phyloP scores from a whole-genome alignment of 2,797 vertebrate genomes.

The Bovichtus diacanthus region DNA sequence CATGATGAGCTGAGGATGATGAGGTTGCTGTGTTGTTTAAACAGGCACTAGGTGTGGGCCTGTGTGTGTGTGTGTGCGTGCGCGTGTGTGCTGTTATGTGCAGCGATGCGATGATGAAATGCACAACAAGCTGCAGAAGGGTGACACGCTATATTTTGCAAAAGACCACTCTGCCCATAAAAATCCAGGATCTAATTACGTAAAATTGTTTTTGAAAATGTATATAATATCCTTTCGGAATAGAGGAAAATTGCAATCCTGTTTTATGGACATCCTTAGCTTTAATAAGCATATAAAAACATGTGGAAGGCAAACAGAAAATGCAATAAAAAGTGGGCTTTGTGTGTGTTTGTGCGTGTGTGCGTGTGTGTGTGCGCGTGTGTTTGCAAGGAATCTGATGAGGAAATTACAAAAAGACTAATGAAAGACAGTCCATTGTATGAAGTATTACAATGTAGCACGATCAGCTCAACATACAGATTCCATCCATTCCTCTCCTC shows the following conservation, averaged over 20 bases:
- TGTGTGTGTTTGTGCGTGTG: constrained; percentile 8
- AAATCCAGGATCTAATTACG: not conserved
- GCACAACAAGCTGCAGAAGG: constrained; percentile 29
- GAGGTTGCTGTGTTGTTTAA: constrained; percentile 57
- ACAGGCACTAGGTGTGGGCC: constrained; percentile 26
- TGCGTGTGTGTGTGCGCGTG: not conserved
- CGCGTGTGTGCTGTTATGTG: constrained; percentile 20
- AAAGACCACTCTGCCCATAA: not conserved
- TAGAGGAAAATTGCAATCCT: not conserved
- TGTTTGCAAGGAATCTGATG: not conserved
- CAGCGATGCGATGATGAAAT: constrained; percentile 33
- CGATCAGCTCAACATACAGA: constrained; percentile 21
- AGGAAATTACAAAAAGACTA: not conserved
- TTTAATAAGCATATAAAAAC: not conserved
- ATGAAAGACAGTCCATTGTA: constrained; percentile 12
- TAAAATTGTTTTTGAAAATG: no score
- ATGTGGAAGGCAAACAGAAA: not conserved
- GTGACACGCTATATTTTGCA: not conserved
- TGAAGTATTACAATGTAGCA: constrained; percentile 4
- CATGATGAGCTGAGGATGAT: constrained; percentile 26
- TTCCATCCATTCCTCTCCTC: constrained; percentile 31
- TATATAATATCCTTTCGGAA: not conserved
- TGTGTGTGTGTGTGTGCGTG: constrained; percentile 6
- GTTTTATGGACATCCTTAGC: not conserved
- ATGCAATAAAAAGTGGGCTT: not conserved